phyloP scores from a whole-genome alignment of 2,797 vertebrate genomes.

The Malacoraja senta region DNA sequence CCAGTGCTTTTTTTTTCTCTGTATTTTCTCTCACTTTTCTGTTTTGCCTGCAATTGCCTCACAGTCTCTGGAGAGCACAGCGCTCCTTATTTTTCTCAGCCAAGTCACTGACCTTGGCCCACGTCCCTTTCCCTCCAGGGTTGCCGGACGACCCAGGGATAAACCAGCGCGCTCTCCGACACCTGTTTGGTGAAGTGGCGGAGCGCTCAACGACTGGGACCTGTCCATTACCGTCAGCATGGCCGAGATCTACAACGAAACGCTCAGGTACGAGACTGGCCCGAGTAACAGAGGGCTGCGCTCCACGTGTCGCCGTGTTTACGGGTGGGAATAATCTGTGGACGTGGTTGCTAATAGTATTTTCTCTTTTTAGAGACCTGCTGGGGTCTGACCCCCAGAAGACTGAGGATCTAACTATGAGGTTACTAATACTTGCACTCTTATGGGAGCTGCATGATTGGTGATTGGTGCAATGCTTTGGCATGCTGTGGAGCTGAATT shows the following conservation, averaged over 20 bases:
- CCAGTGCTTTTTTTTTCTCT: neutral
- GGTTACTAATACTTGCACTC: conserved; percentile 33
- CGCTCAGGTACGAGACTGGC: conserved; percentile 64
- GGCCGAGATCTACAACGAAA: conserved; percentile 92
- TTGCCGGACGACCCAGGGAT: conserved; percentile 74
- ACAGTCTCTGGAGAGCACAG: neutral
- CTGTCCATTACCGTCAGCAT: conserved; percentile 81
- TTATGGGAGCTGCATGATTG: conserved; percentile 19
- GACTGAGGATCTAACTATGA: conserved; percentile 36
- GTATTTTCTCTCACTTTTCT: neutral
- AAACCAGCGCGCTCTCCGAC: conserved; percentile 84
- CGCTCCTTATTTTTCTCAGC: neutral
- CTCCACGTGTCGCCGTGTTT: neutral
- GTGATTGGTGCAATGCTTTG: conserved; percentile 28
- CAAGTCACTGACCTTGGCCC: neutral
- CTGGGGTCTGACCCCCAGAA: conserved; percentile 35
- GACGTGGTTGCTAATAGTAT: neutral
- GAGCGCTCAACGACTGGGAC: conserved; percentile 81
- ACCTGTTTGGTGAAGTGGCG: conserved; percentile 81
- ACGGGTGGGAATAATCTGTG: neutral
- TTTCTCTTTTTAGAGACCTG: conserved; percentile 38
- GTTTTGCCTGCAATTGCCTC: neutral
- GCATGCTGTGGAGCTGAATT: conserved; percentile 11
- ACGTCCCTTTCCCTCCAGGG: conserved; percentile 59
- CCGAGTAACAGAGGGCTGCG: neutral